These are phyloP conservation scores for Tipula vernalis DNA, from an alignment of 2,888 invertebrate genomes.

Conservation along the genomic window DNA sequence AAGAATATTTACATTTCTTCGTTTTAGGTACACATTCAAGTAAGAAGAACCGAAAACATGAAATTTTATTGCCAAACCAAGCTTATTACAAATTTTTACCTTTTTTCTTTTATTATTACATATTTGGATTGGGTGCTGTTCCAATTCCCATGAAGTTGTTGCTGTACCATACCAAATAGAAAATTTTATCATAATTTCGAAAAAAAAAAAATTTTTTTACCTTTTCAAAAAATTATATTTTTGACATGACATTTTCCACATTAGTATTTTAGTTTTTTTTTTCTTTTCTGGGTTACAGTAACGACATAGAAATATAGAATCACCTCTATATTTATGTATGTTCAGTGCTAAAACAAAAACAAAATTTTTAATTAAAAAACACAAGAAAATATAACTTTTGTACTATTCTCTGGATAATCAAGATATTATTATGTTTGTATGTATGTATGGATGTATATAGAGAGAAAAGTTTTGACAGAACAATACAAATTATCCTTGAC, in stretches of 20 bases:
- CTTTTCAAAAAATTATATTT: neutral
- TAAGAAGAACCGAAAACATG: neutral
- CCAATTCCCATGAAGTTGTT: neutral
- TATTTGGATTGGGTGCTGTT: neutral
- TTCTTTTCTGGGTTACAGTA: neutral
- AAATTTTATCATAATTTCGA: neutral
- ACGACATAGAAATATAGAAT: neutral
- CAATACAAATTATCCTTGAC: conserved; percentile 4
- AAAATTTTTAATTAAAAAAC: neutral
- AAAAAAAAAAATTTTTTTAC: neutral
- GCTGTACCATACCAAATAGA: neutral
- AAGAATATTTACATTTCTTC: neutral
- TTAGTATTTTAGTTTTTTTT: neutral
- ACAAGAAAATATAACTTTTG: neutral
- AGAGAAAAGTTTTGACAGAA: neutral
- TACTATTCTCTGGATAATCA: conserved; percentile 4
- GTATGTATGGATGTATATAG: no score
- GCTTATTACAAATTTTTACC: neutral
- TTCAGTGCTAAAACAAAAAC: neutral
- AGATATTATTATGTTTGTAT: neutral
- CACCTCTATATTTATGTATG: neutral
- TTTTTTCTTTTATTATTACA: neutral
- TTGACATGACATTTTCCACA: neutral
- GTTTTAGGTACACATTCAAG: neutral
- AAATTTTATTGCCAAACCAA: neutral